Conservation (phyloP, 2,888 invertebrate genomes). For the Drosophila anceps region DNA sequence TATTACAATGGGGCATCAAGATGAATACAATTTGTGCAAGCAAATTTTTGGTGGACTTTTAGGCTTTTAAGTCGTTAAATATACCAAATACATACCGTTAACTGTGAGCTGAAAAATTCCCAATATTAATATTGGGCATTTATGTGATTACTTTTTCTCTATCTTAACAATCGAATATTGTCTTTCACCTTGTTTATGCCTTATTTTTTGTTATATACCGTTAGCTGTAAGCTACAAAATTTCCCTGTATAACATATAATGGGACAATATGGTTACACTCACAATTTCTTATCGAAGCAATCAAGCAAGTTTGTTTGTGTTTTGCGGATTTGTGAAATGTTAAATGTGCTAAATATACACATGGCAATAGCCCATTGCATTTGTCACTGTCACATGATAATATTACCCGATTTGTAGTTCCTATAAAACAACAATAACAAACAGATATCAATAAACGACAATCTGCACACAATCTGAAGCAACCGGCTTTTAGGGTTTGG, state of each 20-base stretch:
- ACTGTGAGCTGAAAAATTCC: no score
- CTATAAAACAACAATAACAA: slow-evolving; percentile 3
- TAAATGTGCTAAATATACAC: slow-evolving; percentile 20
- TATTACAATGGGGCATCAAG: neutral
- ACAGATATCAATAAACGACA: slow-evolving; percentile 18
- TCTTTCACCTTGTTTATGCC: neutral
- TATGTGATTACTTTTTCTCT: no score
- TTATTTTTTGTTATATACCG: neutral
- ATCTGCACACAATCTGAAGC: slow-evolving; percentile 31
- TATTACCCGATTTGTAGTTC: slow-evolving; percentile 4
- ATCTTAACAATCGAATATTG: neutral
- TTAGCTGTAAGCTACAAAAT: neutral
- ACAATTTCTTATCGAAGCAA: neutral
- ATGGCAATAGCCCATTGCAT: slow-evolving; percentile 13
- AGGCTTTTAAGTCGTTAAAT: no score
- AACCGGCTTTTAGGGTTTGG: slow-evolving; percentile 38
- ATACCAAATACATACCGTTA: no score
- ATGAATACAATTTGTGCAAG: no score
- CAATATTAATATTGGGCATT: no score
- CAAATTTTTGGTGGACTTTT: no score
- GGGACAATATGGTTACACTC: neutral
- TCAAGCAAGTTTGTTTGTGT: neutral
- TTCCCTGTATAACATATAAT: neutral
- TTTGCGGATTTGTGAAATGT: slow-evolving; percentile 18
- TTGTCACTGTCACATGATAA: slow-evolving; percentile 55